Conservation (phyloP, 2,797 vertebrate species). For the Philypnodon macrostomus region DNA sequence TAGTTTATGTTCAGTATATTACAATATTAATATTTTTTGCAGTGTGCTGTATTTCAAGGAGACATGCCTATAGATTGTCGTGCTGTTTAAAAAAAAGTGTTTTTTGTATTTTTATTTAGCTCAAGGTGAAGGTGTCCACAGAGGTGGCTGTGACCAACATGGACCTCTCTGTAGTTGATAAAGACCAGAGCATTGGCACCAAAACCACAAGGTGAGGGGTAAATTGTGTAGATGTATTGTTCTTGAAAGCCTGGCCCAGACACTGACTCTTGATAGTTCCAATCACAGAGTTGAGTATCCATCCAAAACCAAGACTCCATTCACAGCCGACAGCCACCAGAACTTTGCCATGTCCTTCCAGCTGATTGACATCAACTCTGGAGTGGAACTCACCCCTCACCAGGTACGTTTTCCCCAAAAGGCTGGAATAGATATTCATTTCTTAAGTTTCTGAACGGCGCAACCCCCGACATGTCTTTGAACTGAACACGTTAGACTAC, state of each 20-base stretch:
- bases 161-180: constrained; percentile 96
- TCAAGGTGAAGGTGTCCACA: constrained; percentile 97
- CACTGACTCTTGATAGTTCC: not conserved
- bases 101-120: constrained; percentile 65
- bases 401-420: constrained; percentile 77
- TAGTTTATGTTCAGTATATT: not conserved
- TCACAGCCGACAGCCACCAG: constrained; percentile 95
- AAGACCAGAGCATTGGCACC: constrained; percentile 97
- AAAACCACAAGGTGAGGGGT: constrained; percentile 88
- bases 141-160: constrained; percentile 93
- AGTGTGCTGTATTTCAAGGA: too few species aligned
- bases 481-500: too few species aligned
- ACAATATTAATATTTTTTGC: too few species aligned
- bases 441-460: too few species aligned
- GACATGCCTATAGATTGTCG: too few species aligned
- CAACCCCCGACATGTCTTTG: too few species aligned
- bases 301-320: constrained; percentile 87
- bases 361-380: constrained; percentile 89
- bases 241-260: not conserved
- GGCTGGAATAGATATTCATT: too few species aligned
- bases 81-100: not conserved
- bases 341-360: constrained; percentile 97
- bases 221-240: not conserved
- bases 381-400: constrained; percentile 92
- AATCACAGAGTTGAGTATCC: constrained; percentile 87